These are phyloP conservation scores for Orchesella cincta DNA, from an alignment of 1,140 invertebrate species.

Conservation along the genomic window DNA sequence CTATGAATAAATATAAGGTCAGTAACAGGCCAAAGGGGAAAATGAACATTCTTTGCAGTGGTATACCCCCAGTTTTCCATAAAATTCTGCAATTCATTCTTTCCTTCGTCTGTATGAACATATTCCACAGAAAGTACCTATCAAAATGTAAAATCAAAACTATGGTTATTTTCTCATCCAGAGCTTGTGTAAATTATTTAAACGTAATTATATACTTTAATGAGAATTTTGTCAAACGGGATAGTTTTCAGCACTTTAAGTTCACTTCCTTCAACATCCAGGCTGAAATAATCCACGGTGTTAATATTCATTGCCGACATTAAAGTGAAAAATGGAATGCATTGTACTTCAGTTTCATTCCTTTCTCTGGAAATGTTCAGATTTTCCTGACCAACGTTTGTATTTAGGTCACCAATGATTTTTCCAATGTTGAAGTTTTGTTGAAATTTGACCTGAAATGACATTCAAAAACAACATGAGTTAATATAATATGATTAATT, in stretches of 20 bases:
- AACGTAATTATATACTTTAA: conserved; percentile 42
- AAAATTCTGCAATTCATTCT: conserved; percentile 52
- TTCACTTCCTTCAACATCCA: conserved; percentile 62
- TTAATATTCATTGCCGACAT: conserved; percentile 57
- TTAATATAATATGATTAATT: conserved; percentile 8
- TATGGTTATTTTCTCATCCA: background rate
- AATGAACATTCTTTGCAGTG: conserved; percentile 53
- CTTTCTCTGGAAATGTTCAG: conserved; percentile 10
- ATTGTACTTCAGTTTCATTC: conserved; percentile 55
- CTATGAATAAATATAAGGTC: conserved; percentile 57
- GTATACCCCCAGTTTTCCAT: conserved; percentile 55
- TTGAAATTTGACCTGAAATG: conserved; percentile 54
- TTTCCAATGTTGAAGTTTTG: conserved; percentile 54
- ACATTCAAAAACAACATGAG: too few species aligned
- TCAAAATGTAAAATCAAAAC: conserved; percentile 18
- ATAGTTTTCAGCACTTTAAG: conserved; percentile 62
- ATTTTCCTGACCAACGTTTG: background rate
- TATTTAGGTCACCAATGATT: conserved; percentile 44
- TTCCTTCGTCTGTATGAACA: conserved; percentile 53
- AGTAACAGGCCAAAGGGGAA: conserved; percentile 55
- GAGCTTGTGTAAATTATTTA: background rate
- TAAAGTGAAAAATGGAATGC: conserved; percentile 60
- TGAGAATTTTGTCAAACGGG: conserved; percentile 56
- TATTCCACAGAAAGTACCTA: conserved; percentile 55
- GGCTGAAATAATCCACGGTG: conserved; percentile 59